Percentiles rank a stretch among this genome's conserved stretches.
phyloP scores from a whole-genome alignment of 1,140 invertebrate genomes.

The Ceratitis capitata region DNA sequence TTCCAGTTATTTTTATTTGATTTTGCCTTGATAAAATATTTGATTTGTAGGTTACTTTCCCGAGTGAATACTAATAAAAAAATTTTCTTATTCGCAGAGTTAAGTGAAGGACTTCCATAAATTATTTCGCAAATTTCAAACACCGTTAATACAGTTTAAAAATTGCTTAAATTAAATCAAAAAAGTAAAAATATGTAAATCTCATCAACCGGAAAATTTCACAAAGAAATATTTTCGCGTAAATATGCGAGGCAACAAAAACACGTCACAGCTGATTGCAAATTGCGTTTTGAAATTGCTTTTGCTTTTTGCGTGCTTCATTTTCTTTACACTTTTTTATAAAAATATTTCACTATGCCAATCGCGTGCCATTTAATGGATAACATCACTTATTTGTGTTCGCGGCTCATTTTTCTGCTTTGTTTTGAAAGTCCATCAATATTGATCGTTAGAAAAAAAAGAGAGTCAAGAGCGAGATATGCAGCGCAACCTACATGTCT shows the following conservation, averaged over 20 bases:
- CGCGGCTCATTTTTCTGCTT: neutral
- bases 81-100: neutral
- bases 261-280: neutral
- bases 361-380: neutral
- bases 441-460: too few species aligned
- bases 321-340: constrained; percentile 11
- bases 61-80: neutral
- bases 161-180: neutral
- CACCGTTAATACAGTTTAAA: neutral
- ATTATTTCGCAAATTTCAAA: neutral
- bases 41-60: neutral
- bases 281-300: neutral
- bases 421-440: neutral
- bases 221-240: neutral
- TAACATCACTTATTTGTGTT: neutral
- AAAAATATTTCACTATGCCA: neutral
- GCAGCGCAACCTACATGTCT: too few species aligned
- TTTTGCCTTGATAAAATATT: neutral
- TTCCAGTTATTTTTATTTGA: neutral
- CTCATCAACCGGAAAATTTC: neutral
- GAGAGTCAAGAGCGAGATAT: too few species aligned
- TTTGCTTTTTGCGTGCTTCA: neutral
- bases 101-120: neutral
- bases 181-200: neutral
- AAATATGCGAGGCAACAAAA: neutral